Percentiles rank a stretch among this genome's conserved stretches.
phyloP scores from a whole-genome alignment of 2,888 invertebrate genomes.

The Uropetala carovei region DNA sequence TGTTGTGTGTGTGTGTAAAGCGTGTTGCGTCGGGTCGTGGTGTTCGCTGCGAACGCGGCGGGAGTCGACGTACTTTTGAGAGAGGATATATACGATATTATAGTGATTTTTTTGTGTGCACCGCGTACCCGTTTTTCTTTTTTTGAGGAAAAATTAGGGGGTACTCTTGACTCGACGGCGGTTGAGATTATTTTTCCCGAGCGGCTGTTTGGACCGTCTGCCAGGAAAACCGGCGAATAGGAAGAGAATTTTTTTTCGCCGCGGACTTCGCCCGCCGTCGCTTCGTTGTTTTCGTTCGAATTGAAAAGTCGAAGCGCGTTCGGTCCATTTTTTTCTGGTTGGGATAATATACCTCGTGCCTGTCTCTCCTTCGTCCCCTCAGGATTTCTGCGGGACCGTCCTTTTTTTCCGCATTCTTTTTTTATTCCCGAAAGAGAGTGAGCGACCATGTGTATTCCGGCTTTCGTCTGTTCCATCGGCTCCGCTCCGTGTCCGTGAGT shows the following conservation, averaged over 20 bases:
- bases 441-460: conserved; percentile 47
- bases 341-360: background rate
- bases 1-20: conserved; percentile 39
- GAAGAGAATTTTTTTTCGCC: background rate
- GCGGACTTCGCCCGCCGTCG: too few relatives aligned
- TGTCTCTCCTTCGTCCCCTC: background rate
- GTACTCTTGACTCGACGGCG: background rate
- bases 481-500: conserved; percentile 42
- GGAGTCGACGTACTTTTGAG: background rate
- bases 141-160: background rate
- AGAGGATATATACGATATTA: background rate
- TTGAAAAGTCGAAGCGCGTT: too few relatives aligned
- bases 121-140: background rate
- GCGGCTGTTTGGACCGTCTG: background rate
- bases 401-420: background rate
- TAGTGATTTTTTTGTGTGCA: background rate
- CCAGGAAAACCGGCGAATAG: background rate
- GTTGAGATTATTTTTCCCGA: background rate
- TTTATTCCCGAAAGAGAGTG: background rate
- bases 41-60: background rate
- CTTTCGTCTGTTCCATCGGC: conserved; percentile 33
- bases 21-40: conserved; percentile 23
- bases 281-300: too few relatives aligned
- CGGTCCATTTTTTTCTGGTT: too few relatives aligned
- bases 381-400: background rate